Percentiles rank a stretch among this genome's conserved stretches.
phyloP scores from a whole-genome alignment of 1,140 invertebrate species.

The Sipha flava region DNA sequence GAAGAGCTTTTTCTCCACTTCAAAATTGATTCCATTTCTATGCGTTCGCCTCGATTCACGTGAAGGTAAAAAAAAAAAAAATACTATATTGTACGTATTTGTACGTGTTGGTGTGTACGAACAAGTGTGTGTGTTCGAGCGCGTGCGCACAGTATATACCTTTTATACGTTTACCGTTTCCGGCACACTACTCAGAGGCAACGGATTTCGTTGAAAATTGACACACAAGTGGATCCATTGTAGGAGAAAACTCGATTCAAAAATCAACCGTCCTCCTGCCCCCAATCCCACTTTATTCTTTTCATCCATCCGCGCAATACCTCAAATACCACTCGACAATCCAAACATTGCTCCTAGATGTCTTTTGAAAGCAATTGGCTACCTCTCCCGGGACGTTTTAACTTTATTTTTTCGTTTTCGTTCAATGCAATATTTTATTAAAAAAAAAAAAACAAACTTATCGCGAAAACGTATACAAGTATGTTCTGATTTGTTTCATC shows the following conservation, averaged over 20 bases:
- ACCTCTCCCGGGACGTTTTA: neutral
- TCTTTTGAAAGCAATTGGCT: constrained; percentile 9
- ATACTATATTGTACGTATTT: neutral
- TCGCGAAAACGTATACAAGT: neutral
- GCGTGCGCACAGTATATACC: no score
- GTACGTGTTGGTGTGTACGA: no score
- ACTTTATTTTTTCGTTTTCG: neutral
- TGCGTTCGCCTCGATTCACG: neutral
- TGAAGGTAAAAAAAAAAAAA: neutral
- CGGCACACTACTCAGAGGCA: neutral
- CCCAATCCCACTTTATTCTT: neutral
- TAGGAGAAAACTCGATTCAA: constrained; percentile 20
- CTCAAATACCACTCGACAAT: constrained; percentile 11
- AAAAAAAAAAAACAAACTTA: neutral
- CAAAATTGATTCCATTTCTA: constrained; percentile 12
- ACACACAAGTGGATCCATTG: constrained; percentile 26
- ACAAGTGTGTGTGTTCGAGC: no score
- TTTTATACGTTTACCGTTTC: constrained; percentile 18
- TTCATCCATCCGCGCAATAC: neutral
- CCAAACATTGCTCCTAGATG: neutral
- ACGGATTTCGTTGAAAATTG: constrained; percentile 19
- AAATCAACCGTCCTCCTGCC: neutral
- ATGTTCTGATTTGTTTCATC: neutral
- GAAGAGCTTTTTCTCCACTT: neutral
- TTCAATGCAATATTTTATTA: constrained; percentile 3